Evolutionary conservation across 2,113 vertebrate genomes (phyloP).

Genomic region (Corythornis madagascariensis): DNA sequence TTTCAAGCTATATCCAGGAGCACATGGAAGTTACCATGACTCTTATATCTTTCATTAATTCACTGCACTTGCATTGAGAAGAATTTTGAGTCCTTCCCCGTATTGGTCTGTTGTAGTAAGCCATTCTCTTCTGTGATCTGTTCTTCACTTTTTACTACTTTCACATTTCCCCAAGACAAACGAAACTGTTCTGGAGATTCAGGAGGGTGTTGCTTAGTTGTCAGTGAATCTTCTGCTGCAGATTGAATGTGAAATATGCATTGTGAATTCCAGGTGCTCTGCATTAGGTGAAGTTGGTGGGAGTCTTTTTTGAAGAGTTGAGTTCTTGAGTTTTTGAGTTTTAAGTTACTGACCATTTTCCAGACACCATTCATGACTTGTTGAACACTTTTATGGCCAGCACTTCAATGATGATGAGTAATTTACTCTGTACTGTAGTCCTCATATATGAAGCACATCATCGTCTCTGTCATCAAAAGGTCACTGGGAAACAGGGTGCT

Average conservation of each 20-base stretch:
- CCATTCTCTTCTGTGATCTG: background rate
- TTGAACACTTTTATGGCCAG: background rate
- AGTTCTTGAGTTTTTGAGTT: background rate
- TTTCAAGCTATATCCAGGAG: background rate
- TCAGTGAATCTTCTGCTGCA: background rate
- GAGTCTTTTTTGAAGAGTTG: background rate
- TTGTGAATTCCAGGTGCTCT: background rate
- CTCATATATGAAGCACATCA: background rate
- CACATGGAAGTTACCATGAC: background rate
- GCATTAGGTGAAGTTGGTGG: background rate
- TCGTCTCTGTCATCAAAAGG: background rate
- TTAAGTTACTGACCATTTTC: background rate
- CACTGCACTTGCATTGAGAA: background rate
- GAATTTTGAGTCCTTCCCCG: background rate
- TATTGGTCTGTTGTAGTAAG: background rate
- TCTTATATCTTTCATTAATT: background rate
- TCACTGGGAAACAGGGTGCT: background rate
- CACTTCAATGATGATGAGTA: background rate
- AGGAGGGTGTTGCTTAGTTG: background rate
- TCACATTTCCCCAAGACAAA: background rate
- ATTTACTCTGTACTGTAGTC: background rate
- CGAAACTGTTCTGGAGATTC: background rate
- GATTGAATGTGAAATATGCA: background rate
- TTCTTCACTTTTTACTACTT: background rate
- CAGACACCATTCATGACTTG: background rate